A percentile compares a stretch with the other conserved stretches of the same genome.
Evolutionary conservation across 1,140 invertebrate genomes (phyloP).

Genomic region (Magallana angulata): DNA sequence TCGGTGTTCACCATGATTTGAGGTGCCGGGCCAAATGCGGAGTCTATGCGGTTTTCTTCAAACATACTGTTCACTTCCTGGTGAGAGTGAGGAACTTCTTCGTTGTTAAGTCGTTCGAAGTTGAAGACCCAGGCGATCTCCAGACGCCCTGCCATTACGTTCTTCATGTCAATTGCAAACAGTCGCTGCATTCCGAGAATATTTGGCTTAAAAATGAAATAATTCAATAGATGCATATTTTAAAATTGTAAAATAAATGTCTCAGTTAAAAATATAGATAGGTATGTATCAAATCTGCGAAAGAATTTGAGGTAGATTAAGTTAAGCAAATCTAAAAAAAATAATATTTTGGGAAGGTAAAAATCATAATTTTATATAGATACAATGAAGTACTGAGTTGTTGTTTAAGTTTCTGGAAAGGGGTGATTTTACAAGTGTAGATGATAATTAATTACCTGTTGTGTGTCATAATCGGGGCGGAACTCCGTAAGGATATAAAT

Average conservation of each 20-base stretch:
- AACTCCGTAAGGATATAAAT: slow-evolving; percentile 69
- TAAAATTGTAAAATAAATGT: too few relatives aligned
- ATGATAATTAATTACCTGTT: slow-evolving; percentile 39
- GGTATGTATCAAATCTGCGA: not conserved
- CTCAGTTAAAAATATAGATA: not conserved
- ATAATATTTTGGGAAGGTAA: too few relatives aligned
- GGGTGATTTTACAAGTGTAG: too few relatives aligned
- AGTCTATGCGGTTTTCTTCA: not conserved
- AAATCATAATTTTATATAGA: too few relatives aligned
- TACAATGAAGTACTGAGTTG: too few relatives aligned
- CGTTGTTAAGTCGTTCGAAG: slow-evolving; percentile 54
- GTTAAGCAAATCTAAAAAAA: too few relatives aligned
- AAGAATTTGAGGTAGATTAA: not conserved
- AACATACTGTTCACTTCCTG: not conserved
- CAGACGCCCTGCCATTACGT: slow-evolving; percentile 54
- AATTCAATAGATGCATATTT: too few relatives aligned
- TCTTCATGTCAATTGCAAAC: slow-evolving; percentile 64
- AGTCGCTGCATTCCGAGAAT: slow-evolving; percentile 65
- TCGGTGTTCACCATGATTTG: slow-evolving; percentile 51
- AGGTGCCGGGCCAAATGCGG: not conserved
- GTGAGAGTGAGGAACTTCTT: not conserved
- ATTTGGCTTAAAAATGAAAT: slow-evolving; percentile 38
- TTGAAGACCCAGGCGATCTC: slow-evolving; percentile 61
- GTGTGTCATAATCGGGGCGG: slow-evolving; percentile 51
- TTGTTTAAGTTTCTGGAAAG: too few relatives aligned